A percentile compares a stretch with the other conserved stretches of the same genome.
phyloP scores from a whole-genome alignment of 1,140 invertebrate species.

The Caenorhabditis elegans region WBcel235 BX284606.5:8383501-8384000 shows the following conservation, averaged over 20 bases:
- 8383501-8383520: constrained; percentile 13
- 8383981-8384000: no score
- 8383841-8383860: constrained; percentile 20
- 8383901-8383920: not conserved
- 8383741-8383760: not conserved
- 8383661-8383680: constrained; percentile 37
- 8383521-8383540: constrained; percentile 35
- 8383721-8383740: constrained; percentile 42
- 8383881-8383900: not conserved
- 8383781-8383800: constrained; percentile 16
- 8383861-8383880: not conserved
- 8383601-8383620: not conserved
- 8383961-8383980: no score
- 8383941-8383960: not conserved
- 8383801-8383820: not conserved
- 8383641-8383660: constrained; percentile 31
- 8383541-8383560: constrained; percentile 25
- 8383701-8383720: constrained; percentile 39
- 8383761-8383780: not conserved
- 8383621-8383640: not conserved
- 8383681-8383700: constrained; percentile 40
- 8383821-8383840: not conserved
- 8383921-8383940: not conserved
- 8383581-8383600: constrained; percentile 35
- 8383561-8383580: constrained; percentile 13